A percentile compares a stretch with the other conserved stretches of the same genome.
phyloP scores from a whole-genome alignment of 2,113 vertebrate genomes.

The Coracopsis vasa region DNA sequence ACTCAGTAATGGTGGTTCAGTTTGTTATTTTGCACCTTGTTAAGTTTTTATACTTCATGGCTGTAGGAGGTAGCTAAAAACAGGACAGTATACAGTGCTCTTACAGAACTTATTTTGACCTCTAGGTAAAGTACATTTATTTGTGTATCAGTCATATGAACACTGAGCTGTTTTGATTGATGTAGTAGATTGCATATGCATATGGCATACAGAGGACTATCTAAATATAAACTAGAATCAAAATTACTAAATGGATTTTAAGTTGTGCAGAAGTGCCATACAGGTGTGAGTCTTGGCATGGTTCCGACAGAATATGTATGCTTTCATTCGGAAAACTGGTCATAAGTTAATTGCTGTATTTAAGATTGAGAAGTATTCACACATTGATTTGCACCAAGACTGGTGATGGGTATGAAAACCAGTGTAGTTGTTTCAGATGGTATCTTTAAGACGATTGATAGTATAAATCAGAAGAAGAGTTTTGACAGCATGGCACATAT shows the following conservation, averaged over 20 bases:
- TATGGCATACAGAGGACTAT: background rate
- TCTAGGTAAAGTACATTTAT: conserved; percentile 45
- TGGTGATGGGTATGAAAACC: background rate
- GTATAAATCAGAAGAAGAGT: background rate
- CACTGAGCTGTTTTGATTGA: conserved; percentile 27
- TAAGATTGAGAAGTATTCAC: background rate
- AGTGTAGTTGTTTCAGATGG: background rate
- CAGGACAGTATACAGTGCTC: conserved; percentile 13
- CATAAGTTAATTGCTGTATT: background rate
- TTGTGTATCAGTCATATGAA: conserved; percentile 21
- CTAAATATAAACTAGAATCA: conserved; percentile 26
- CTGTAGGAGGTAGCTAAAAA: conserved; percentile 57
- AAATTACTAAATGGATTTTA: background rate
- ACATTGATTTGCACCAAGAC: background rate
- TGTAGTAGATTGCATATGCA: conserved; percentile 1
- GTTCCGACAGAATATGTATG: background rate
- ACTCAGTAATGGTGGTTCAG: conserved; percentile 1
- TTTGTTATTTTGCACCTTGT: conserved; percentile 53
- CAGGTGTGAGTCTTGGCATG: background rate
- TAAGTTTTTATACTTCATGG: conserved; percentile 30
- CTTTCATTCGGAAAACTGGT: background rate
- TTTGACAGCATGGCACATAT: background rate
- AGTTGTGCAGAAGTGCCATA: background rate
- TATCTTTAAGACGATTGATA: background rate
- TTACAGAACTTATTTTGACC: conserved; percentile 46